A percentile compares a stretch with the other conserved stretches of the same genome.
phyloP scores from a whole-genome alignment of 1,140 invertebrate species.

The Brachionus rubens region DNA sequence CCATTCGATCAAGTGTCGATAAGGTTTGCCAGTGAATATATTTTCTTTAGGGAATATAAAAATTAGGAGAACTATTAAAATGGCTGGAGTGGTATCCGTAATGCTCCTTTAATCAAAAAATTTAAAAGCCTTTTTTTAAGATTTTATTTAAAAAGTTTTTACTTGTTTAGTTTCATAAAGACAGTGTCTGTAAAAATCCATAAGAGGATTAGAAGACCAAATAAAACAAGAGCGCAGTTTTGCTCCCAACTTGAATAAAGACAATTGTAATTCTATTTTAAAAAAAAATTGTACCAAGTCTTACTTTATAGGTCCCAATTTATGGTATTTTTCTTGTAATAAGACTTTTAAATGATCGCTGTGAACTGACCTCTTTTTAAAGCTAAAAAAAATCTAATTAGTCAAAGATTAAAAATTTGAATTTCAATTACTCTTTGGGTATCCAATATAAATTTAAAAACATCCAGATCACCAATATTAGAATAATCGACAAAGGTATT shows the following conservation, averaged over 20 bases:
- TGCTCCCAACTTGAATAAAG: neutral
- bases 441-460: slow-evolving; percentile 5
- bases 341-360: neutral
- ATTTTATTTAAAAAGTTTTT: neutral
- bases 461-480: neutral
- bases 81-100: neutral
- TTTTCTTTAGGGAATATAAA: slow-evolving; percentile 26
- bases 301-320: slow-evolving; percentile 14
- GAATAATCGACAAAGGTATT: neutral
- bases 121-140: neutral
- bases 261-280: slow-evolving; percentile 1
- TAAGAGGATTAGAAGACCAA: neutral
- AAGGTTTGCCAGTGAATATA: neutral
- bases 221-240: neutral
- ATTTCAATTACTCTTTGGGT: neutral
- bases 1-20: neutral
- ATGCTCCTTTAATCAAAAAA: neutral
- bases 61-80: neutral
- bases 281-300: neutral
- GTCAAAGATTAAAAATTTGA: neutral
- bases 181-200: slow-evolving; percentile 8
- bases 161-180: neutral
- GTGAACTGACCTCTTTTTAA: neutral
- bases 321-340: slow-evolving; percentile 1
- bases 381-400: neutral